A percentile compares a stretch with the other conserved stretches of the same genome.
phyloP scores from a whole-genome alignment of 2,797 vertebrate genomes.

The Gobio occitaniae region DNA sequence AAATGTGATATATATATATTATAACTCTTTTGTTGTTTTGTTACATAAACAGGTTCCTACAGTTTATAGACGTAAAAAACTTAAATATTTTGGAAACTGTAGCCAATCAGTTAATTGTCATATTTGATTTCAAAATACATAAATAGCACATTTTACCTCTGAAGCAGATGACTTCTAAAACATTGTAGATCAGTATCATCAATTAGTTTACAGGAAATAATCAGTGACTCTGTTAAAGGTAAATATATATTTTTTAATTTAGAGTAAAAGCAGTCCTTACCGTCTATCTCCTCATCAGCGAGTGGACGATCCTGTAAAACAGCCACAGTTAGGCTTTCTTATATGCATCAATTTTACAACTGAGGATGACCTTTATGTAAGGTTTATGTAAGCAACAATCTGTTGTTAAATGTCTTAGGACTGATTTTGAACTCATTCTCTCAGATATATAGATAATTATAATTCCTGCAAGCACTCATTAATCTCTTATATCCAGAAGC shows the following conservation, averaged over 20 bases:
- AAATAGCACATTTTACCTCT: background rate
- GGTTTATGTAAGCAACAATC: background rate
- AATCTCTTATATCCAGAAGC: background rate
- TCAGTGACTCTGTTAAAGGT: background rate
- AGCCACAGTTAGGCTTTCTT: slow-evolving; percentile 14
- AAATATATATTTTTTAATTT: background rate
- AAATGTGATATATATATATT: no score
- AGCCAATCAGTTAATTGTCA: background rate
- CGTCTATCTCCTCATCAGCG: slow-evolving; percentile 76
- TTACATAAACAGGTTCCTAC: no score
- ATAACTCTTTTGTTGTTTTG: no score
- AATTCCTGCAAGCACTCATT: background rate
- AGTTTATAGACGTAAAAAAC: background rate
- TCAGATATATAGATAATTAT: background rate
- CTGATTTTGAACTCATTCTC: background rate
- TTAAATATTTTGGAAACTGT: background rate
- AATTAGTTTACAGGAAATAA: background rate
- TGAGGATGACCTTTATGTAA: background rate
- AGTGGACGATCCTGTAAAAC: slow-evolving; percentile 72
- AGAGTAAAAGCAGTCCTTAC: slow-evolving; percentile 59
- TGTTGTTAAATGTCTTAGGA: background rate
- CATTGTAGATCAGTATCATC: no score
- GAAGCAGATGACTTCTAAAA: background rate
- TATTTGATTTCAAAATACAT: background rate
- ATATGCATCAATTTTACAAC: background rate